Conservation (phyloP, 2,888 invertebrate genomes). For the Cephus rjabovi region DNA sequence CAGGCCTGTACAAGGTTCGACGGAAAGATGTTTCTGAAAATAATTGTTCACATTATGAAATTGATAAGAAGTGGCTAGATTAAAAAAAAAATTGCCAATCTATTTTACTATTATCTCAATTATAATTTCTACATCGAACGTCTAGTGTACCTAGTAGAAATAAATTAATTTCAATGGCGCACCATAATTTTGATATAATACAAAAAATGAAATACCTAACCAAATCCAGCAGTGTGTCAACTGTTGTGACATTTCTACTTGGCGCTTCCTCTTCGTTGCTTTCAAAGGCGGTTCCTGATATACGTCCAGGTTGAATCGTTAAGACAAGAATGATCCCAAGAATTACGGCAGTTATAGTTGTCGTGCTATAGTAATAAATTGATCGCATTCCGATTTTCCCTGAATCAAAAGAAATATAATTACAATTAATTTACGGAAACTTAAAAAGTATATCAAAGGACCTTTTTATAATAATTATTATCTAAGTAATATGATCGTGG, state of each 20-base stretch:
- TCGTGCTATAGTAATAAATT: slow-evolving; percentile 76
- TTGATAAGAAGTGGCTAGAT: neutral
- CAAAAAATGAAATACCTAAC: slow-evolving; percentile 69
- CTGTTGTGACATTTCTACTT: slow-evolving; percentile 71
- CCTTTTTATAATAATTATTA: no score
- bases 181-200: neutral
- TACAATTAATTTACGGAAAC: no score
- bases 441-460: no score
- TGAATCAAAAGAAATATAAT: slow-evolving; percentile 13
- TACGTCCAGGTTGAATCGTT: slow-evolving; percentile 73
- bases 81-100: neutral
- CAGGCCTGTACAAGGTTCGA: slow-evolving; percentile 76
- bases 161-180: neutral
- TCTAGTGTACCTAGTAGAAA: no score
- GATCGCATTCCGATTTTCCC: slow-evolving; percentile 74
- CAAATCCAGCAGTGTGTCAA: slow-evolving; percentile 78
- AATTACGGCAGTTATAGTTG: slow-evolving; percentile 77
- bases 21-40: slow-evolving; percentile 76
- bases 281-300: slow-evolving; percentile 37
- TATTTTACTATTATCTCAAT: no score
- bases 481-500: no score
- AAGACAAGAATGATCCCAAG: slow-evolving; percentile 79
- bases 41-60: slow-evolving; percentile 19
- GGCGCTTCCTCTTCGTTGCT: slow-evolving; percentile 33
- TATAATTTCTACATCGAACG: no score